phyloP scores from a whole-genome alignment of 2,113 vertebrate genomes.

The Xerus inauris region DNA sequence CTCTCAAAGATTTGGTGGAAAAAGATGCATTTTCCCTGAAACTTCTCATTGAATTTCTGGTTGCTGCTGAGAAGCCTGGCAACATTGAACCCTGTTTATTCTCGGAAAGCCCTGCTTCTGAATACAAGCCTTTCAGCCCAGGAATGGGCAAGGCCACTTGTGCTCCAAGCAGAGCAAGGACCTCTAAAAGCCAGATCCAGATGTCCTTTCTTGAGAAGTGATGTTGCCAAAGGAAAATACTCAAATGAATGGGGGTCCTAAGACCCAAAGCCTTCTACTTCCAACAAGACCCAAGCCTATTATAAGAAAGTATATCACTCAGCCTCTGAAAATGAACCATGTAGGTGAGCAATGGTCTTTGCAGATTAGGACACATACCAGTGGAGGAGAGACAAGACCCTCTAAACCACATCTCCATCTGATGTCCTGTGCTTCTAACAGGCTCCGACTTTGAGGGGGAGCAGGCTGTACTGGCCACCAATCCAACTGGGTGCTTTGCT shows the following conservation, averaged over 20 bases:
- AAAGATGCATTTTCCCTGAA: conserved; percentile 57
- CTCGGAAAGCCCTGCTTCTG: background rate
- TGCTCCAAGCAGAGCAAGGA: background rate
- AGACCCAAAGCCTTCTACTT: background rate
- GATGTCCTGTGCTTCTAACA: background rate
- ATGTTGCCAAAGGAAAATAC: background rate
- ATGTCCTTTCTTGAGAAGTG: background rate
- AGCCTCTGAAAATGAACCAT: background rate
- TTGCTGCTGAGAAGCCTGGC: background rate
- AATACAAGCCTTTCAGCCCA: background rate
- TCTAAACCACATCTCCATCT: background rate
- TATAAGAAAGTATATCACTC: background rate
- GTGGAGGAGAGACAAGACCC: background rate
- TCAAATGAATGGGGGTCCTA: background rate
- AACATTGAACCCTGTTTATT: background rate
- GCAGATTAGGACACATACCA: no score
- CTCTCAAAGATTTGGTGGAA: conserved; percentile 52
- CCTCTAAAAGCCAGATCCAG: background rate
- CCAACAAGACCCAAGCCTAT: background rate
- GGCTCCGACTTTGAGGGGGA: background rate
- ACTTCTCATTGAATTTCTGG: conserved; percentile 51
- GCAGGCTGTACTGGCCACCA: background rate
- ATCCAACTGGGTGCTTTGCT: background rate
- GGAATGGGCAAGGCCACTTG: background rate
- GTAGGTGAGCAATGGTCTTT: fast-evolving